A percentile compares a stretch with the other conserved stretches of the same genome.
phyloP scores from a whole-genome alignment of 2,113 vertebrate species.

The Prolemur simus region DNA sequence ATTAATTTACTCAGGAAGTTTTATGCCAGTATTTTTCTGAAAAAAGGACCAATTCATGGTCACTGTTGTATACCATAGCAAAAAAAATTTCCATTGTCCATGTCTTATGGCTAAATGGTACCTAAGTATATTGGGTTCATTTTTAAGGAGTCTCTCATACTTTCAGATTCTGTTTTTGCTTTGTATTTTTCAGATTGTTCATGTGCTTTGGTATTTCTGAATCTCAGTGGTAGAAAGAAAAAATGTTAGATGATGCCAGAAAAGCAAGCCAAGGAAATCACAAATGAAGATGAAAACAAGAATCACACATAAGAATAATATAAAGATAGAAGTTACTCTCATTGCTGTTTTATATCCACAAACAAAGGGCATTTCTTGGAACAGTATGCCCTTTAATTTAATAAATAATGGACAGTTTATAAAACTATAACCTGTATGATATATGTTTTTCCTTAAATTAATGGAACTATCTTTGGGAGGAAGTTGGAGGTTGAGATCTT shows the following conservation, averaged over 20 bases:
- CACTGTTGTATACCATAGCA: not conserved
- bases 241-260: not conserved
- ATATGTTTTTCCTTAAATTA: not conserved
- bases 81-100: not conserved
- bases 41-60: not conserved
- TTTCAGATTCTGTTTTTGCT: constrained; percentile 43
- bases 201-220: constrained; percentile 25
- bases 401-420: not conserved
- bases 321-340: not conserved
- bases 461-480: not conserved
- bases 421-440: not conserved
- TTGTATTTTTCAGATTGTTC: constrained; percentile 35
- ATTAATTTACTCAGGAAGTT: constrained; percentile 25
- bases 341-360: not conserved
- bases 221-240: constrained; percentile 15
- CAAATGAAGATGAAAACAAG: constrained; percentile 29
- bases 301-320: not conserved
- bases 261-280: not conserved
- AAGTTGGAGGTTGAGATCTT: not conserved
- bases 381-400: not conserved
- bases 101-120: not conserved
- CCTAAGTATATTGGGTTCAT: not conserved
- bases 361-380: not conserved
- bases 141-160: constrained; percentile 7
- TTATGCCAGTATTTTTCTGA: constrained; percentile 4